phyloP scores from a whole-genome alignment of 2,113 vertebrate species.

The Casuarius casuarius region DNA sequence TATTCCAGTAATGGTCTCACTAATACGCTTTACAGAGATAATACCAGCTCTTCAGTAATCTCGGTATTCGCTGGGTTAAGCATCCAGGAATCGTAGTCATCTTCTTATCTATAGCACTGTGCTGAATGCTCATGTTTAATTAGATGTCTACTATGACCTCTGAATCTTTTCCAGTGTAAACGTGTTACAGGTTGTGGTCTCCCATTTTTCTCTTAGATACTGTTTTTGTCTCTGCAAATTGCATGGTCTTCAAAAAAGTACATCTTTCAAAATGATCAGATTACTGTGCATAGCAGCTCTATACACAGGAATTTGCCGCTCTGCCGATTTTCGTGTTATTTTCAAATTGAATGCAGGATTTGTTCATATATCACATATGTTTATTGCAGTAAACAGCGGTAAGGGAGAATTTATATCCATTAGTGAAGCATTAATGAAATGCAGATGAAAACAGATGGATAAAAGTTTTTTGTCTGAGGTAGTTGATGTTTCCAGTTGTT shows the following conservation, averaged over 20 bases:
- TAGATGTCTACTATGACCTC: background rate
- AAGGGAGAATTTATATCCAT: background rate
- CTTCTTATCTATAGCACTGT: background rate
- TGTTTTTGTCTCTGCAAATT: background rate
- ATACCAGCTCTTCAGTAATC: background rate
- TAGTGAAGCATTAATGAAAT: background rate
- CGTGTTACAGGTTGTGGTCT: background rate
- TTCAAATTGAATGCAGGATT: background rate
- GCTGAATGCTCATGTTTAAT: background rate
- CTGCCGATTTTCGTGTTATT: background rate
- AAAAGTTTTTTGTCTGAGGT: background rate
- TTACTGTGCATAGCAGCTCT: background rate
- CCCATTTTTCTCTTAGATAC: background rate
- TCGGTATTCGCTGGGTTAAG: background rate
- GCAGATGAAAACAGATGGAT: background rate
- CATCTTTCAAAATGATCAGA: background rate
- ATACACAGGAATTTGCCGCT: background rate
- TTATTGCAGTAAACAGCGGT: background rate
- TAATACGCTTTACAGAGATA: background rate
- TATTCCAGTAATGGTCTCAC: constrained; percentile 1
- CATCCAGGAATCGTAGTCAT: background rate
- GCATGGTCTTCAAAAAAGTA: background rate
- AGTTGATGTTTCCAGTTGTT: background rate
- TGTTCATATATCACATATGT: background rate
- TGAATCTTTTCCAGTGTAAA: background rate